These are phyloP conservation scores for Sus scrofa DNA, from an alignment of 2,113 vertebrate genomes.

Conservation along the genomic window DNA sequence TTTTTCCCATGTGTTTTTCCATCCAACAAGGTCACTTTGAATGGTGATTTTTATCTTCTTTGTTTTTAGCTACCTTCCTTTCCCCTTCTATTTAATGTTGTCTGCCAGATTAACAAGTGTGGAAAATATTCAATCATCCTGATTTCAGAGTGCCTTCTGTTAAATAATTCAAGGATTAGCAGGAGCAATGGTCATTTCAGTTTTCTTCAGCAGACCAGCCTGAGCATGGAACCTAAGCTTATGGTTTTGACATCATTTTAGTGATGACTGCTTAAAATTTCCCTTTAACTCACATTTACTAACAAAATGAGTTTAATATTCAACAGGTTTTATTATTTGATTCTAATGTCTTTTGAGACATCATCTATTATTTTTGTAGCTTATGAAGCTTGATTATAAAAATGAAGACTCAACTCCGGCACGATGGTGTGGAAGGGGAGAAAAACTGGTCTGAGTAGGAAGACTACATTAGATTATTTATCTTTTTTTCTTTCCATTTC, in stretches of 20 bases:
- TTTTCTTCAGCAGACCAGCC: background rate
- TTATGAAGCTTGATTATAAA: background rate
- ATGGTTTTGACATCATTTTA: background rate
- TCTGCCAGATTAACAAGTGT: background rate
- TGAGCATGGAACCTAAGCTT: background rate
- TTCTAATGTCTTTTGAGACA: background rate
- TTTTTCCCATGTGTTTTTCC: background rate
- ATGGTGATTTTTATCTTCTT: background rate
- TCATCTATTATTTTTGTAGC: background rate
- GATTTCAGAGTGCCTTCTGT: background rate
- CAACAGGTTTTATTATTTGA: background rate
- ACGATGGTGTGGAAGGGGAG: background rate
- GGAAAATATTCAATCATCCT: background rate
- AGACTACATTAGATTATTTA: background rate
- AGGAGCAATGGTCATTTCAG: background rate
- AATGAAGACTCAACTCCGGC: background rate
- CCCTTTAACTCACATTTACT: background rate
- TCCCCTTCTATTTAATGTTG: background rate
- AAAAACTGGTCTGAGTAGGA: background rate
- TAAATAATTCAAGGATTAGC: slow-evolving; percentile 42
- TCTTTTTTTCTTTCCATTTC: background rate
- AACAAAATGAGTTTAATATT: background rate
- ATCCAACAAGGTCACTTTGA: background rate
- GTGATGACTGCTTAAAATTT: background rate
- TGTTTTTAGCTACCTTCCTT: background rate